Percentiles rank a stretch among this genome's conserved stretches.
Evolutionary conservation across 2,888 invertebrate species (phyloP).

Genomic region (Watsonalla binaria): DNA sequence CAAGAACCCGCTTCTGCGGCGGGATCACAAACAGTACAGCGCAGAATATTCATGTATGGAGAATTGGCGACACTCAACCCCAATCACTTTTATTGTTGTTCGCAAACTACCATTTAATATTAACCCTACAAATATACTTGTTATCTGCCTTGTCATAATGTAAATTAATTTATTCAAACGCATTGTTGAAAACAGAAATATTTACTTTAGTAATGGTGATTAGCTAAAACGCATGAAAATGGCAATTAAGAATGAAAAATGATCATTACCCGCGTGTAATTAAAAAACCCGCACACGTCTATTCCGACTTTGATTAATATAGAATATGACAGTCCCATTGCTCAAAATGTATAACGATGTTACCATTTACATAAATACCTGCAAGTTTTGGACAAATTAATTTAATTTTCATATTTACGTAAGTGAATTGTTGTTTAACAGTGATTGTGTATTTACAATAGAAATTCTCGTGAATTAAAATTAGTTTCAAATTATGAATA

Average conservation of each 20-base stretch:
- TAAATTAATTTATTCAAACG: constrained; percentile 25
- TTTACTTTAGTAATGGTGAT: constrained; percentile 62
- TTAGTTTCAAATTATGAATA: no score
- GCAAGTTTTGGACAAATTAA: no score
- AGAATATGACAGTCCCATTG: constrained; percentile 55
- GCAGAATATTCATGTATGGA: constrained; percentile 64
- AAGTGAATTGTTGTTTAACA: no score
- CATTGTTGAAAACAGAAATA: constrained; percentile 21
- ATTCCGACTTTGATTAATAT: constrained; percentile 72
- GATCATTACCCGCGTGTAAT: constrained; percentile 71
- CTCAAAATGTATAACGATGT: constrained; percentile 44
- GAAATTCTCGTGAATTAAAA: no score
- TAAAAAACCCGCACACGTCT: constrained; percentile 66
- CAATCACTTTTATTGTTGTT: constrained; percentile 51
- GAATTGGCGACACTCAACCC: constrained; percentile 30
- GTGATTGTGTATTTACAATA: no score
- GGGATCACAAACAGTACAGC: constrained; percentile 48
- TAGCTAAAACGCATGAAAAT: constrained; percentile 64
- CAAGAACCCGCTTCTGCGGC: constrained; percentile 47
- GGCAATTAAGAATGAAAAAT: constrained; percentile 77
- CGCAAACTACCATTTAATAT: constrained; percentile 28
- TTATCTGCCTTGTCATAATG: constrained; percentile 12
- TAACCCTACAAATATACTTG: constrained; percentile 14
- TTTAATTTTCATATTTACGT: no score
- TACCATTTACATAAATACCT: constrained; percentile 16